Percentiles rank a stretch among this genome's conserved stretches.
Evolutionary conservation across 2,888 invertebrate species (phyloP).

Genomic region (Pogonocherus hispidulus): DNA sequence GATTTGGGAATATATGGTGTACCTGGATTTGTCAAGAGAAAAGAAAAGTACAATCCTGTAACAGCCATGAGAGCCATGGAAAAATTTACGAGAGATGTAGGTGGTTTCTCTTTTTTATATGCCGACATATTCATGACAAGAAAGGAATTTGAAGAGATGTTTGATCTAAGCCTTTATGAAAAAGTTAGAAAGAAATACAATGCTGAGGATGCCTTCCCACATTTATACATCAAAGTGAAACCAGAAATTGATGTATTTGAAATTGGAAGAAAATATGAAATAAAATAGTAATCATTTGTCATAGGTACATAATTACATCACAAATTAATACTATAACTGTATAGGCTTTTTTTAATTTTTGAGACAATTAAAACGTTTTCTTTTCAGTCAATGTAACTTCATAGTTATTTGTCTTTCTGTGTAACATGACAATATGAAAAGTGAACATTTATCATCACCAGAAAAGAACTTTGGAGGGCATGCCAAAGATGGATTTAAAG

Average conservation of each 20-base stretch:
- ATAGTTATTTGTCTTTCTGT: too few relatives aligned
- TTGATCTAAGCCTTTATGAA: constrained; percentile 77
- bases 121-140: constrained; percentile 80
- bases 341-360: too few relatives aligned
- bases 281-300: too few relatives aligned
- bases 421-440: too few relatives aligned
- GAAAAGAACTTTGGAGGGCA: too few relatives aligned
- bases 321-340: too few relatives aligned
- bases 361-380: too few relatives aligned
- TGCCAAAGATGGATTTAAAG: too few relatives aligned
- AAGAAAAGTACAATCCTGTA: constrained; percentile 75
- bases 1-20: constrained; percentile 81
- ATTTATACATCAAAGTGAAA: constrained; percentile 77
- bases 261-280: constrained; percentile 66
- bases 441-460: too few relatives aligned
- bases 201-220: constrained; percentile 75
- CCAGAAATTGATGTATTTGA: constrained; percentile 78
- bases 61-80: constrained; percentile 79
- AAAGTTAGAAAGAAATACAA: constrained; percentile 73
- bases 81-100: constrained; percentile 77
- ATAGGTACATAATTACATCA: too few relatives aligned
- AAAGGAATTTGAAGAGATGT: constrained; percentile 78
- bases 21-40: constrained; percentile 75
- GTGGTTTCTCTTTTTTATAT: constrained; percentile 79
- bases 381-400: too few relatives aligned